Percentiles rank a stretch among this genome's conserved stretches.
phyloP scores from a whole-genome alignment of 2,797 vertebrate genomes.

The Tenualosa thibaudeaui region DNA sequence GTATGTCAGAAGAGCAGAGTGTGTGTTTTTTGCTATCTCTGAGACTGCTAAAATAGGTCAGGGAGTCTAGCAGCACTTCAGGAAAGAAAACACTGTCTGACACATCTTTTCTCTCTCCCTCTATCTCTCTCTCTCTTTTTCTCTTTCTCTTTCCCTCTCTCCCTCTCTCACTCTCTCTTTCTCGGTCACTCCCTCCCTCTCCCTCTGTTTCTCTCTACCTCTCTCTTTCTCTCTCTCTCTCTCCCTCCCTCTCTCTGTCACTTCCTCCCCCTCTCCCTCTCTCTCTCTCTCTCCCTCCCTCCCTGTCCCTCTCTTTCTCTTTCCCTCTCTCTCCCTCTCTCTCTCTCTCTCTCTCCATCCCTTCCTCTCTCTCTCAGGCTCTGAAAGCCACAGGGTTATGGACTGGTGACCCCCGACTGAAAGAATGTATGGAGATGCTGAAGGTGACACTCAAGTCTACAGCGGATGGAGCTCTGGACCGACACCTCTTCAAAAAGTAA shows the following conservation, averaged over 20 bases:
- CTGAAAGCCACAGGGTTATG: slow-evolving; percentile 95
- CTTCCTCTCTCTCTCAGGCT: slow-evolving; percentile 71
- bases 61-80: not conserved
- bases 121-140: not conserved
- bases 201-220: not conserved
- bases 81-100: not conserved
- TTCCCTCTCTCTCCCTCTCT: not conserved
- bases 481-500: slow-evolving; percentile 99
- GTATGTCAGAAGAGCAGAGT: not conserved
- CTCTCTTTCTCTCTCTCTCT: not conserved
- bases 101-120: not conserved
- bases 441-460: slow-evolving; percentile 91
- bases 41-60: not conserved
- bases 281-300: not conserved
- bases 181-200: not conserved
- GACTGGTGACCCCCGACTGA: slow-evolving; percentile 93
- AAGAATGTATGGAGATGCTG: slow-evolving; percentile 99
- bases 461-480: slow-evolving; percentile 93
- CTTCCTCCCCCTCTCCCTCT: not conserved
- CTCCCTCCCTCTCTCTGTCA: slow-evolving; percentile 50
- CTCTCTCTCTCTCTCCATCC: not conserved
- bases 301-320: not conserved
- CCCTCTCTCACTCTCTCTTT: not conserved
- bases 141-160: not conserved
- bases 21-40: not conserved